Percentiles rank a stretch among this genome's conserved stretches.
These are phyloP conservation scores for Selene dorsalis DNA, from an alignment of 2,797 vertebrate genomes.

Conservation along the genomic window DNA sequence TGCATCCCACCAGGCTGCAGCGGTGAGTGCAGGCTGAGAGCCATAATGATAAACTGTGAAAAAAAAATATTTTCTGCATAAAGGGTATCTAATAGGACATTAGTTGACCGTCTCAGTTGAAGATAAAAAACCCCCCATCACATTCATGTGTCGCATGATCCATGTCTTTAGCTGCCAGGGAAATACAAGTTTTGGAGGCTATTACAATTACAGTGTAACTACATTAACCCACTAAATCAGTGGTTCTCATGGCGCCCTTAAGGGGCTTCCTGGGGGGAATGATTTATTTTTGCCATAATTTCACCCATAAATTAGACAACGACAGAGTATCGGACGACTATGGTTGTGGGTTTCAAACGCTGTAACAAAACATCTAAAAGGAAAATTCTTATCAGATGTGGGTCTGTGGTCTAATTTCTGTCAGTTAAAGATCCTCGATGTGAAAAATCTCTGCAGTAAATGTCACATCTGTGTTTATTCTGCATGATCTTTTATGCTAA, in stretches of 20 bases:
- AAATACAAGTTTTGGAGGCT: background rate
- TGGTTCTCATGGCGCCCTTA: background rate
- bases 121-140: background rate
- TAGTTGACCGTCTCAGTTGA: background rate
- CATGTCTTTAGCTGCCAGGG: background rate
- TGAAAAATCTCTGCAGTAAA: too few relatives aligned
- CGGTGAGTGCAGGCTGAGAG: conserved; percentile 24
- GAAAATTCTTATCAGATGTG: background rate
- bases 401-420: background rate
- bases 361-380: background rate
- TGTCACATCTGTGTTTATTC: background rate
- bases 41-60: conserved; percentile 44
- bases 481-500: background rate
- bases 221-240: background rate
- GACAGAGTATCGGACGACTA: background rate
- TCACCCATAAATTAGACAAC: background rate
- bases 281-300: background rate
- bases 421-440: too few relatives aligned
- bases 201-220: background rate
- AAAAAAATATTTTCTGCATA: too few relatives aligned
- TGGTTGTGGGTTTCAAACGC: background rate
- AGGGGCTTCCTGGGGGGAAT: background rate
- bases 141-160: background rate
- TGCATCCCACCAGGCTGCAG: conserved; percentile 59
- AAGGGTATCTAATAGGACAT: background rate